Evolutionary conservation across 2,113 vertebrate genomes (phyloP), one percentile per base, ranked within the genome.

Genomic region (Asarcornis scutulata): DNA sequence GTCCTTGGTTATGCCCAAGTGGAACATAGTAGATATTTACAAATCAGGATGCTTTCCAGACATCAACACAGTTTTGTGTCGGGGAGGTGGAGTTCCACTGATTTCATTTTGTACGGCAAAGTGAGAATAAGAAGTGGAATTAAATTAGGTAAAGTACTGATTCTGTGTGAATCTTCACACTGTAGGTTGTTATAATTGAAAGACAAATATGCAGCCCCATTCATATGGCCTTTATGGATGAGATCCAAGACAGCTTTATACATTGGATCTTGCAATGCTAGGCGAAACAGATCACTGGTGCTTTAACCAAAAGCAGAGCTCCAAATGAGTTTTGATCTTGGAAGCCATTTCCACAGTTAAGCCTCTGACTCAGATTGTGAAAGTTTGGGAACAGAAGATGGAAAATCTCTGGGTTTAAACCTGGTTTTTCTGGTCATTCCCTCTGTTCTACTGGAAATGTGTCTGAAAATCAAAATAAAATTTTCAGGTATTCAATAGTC

Each of bases 21-120:
- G 69, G 73, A 86, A 88, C 78, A 44, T 85, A 96, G 97, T 95
- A 87, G 97, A 83, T 96, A 97, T 98, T 97, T 97, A 97, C 91
- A 96, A 91, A 96, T 84, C 81, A 86, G 83, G 42, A 95, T 48
- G 73, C 64, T 86, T 93, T 92, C 94, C 91, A 96, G 89, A 84
- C 83, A 88, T 59, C 91, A 93, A 81, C n/a, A 83, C 80, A 72
- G 46, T 90, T 93, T 86, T 78, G 18, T 71, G 68, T 87, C 80
- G 91, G 93, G 72, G 90, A 67, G 36, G 77, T 31, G 44, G 63
- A 69, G 62, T 86, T 80, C 66, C 68, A 58, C 48, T 95, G 74
- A 95, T 91, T 93, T 94, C 68, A 66, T 94, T 94, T 94, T 90
- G 72, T 83, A 56, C 95, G 79, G 38, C 71, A 92, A 59, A 92